Base-by-base conservation (phyloP, 2,888 invertebrate genomes). In the Merodon equestris region DNA sequence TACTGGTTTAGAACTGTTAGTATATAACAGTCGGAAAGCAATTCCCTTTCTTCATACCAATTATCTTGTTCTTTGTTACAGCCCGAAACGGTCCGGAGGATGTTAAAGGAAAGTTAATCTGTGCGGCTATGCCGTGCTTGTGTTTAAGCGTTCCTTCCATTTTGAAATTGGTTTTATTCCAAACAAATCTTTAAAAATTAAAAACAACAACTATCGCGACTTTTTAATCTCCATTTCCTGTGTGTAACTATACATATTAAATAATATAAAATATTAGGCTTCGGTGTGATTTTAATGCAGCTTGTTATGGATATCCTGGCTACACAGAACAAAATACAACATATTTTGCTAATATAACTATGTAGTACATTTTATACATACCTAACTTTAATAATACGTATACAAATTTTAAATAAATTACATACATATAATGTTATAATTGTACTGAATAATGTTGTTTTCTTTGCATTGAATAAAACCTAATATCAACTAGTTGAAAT, bases 1-100 rank as follows among this genome's bases (percentile, higher is more conserved):
- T 92, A 91, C 84, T 97, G 96, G 96, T 97, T 96, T 90, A 93
- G 93, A 76, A 91, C 93, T 75, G 96, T 96, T 90, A 90, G 92
- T 91, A 9, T 27, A n/a, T 7, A 4, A 4, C 7, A 27, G 27
- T 7, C 7, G 7, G 27, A 2, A 4, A 27, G 3, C 27, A 27
- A 27, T 27, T 27, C 3, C 27, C 27, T 27, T 27, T 7, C 7
- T 4, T 27, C 2, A 27, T 27, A 27, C 7, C 5, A 15, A 13
- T 9, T 42, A 1, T 36, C 17, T 42, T 36, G 18, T 36, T 48
- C n/a, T n/a, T n/a, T n/a, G n/a, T n/a, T 57, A 14, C 40, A 77
- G 77, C 77, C 77, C 17, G 67, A 68, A 10, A 53, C 67, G 9
- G 67, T 77, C 10, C 61, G 77, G 42, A 67, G 67, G 14, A 48